These are phyloP conservation scores for Knipowitschia caucasica DNA, from an alignment of 2,797 vertebrate genomes.

Conservation along the genomic window DNA sequence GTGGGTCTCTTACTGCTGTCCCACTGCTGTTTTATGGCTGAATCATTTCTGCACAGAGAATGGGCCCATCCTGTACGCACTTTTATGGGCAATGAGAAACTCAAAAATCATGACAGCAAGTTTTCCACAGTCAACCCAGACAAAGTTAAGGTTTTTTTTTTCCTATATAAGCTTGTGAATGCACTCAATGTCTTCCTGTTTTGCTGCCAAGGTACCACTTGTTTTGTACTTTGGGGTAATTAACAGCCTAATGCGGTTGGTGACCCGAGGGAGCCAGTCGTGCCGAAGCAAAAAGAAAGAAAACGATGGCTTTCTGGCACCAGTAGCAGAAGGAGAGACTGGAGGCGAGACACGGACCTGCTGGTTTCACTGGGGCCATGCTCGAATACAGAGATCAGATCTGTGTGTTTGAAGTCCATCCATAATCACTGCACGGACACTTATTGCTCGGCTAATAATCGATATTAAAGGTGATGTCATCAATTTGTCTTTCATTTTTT, in stretches of 20 bases:
- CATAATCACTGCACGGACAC: no score
- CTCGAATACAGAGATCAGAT: conserved; percentile 11
- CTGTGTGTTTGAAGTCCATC: no score
- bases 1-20: conserved; percentile 45
- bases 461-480: no score
- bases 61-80: conserved; percentile 42
- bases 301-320: conserved; percentile 39
- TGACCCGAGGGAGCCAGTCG: conserved; percentile 62
- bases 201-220: conserved; percentile 50
- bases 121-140: conserved; percentile 35
- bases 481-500: no score
- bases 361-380: conserved; percentile 16
- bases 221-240: conserved; percentile 67
- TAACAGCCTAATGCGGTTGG: conserved; percentile 63
- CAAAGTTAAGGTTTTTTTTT: conserved; percentile 21
- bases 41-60: conserved; percentile 63
- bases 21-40: conserved; percentile 60
- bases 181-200: conserved; percentile 26
- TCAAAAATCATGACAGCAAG: conserved; percentile 52
- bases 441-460: no score
- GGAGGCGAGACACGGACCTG: conserved; percentile 36
- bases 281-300: conserved; percentile 48
- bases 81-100: conserved; percentile 54
- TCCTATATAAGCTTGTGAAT: conserved; percentile 10
- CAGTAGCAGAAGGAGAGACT: conserved; percentile 24